Conservation (phyloP, 1,140 invertebrate species). For the Caerostris extrusa region DNA sequence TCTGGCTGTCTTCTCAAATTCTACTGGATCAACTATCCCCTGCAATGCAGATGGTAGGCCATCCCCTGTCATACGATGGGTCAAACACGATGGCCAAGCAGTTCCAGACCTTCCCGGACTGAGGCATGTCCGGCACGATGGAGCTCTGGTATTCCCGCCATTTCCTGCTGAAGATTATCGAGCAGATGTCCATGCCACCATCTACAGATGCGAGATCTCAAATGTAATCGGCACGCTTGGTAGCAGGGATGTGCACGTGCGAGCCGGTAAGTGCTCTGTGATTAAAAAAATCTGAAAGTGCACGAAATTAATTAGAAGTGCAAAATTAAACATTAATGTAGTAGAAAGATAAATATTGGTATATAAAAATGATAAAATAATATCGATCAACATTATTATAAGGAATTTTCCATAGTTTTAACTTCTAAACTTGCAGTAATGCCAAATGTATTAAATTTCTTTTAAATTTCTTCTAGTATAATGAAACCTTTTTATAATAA, state of each 20-base stretch:
- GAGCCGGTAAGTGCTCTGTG: conserved; percentile 89
- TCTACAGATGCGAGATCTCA: conserved; percentile 92
- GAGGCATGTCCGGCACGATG: conserved; percentile 85
- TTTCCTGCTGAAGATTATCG: conserved; percentile 81
- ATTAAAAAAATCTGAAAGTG: too few relatives aligned
- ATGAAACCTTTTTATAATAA: too few relatives aligned
- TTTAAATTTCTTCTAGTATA: too few relatives aligned
- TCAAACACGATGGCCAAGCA: conserved; percentile 82
- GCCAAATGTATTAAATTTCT: too few relatives aligned
- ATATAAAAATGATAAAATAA: too few relatives aligned
- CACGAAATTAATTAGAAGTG: too few relatives aligned
- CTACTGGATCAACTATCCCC: conserved; percentile 94
- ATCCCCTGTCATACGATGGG: conserved; percentile 93
- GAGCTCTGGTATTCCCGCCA: conserved; percentile 81
- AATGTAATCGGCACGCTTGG: conserved; percentile 94
- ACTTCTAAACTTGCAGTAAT: too few relatives aligned
- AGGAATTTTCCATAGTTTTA: too few relatives aligned
- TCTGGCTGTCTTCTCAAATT: conserved; percentile 95
- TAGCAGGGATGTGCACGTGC: conserved; percentile 94
- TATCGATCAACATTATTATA: too few relatives aligned
- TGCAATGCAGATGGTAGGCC: conserved; percentile 95
- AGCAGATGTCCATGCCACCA: conserved; percentile 84
- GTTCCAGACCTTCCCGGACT: conserved; percentile 84
- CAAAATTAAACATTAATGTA: too few relatives aligned
- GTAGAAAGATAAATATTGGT: too few relatives aligned